Base-by-base conservation (phyloP, 2,797 vertebrate species). In the Oreortyx pictus region DNA sequence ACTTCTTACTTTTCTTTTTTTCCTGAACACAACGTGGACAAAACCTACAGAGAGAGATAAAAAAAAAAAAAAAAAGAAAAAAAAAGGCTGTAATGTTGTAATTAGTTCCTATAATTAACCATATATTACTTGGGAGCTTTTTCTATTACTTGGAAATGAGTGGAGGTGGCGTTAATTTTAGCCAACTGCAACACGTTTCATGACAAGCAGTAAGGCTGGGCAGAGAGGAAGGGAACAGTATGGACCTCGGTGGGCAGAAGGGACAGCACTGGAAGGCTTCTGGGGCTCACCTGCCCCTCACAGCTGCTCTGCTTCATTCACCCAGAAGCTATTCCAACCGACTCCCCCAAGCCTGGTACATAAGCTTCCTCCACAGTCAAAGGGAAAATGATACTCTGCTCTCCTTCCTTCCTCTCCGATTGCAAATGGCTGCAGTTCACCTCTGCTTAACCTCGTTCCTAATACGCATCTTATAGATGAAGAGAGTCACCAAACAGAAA, bases 21-120 rank as follows among this genome's bases (percentile, higher is more conserved):
- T 99, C 99, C 97, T 99, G 99, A 94, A 98, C 98, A 92, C 99
- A 99, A 82, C 99, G 98, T 2, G 99, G 99, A 97, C 99, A 99
- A 97, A 99, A 99, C 99, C 99, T 99, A 95, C 1, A 54, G 41
- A 27, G 29, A 4, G 17, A 29, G 17, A 41, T 41, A 14, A 41
- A 41, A 39, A 39, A 39, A 39, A 39, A 22, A 14, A 41, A 11
- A 29, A 62, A 20, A 61, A n/a, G n/a, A n/a, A 3, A 88, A 76
- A 88, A 62, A 89, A 24, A 54, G 31, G 25, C 8, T 37, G 14
- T 52, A 41, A 41, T 41, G 39, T 41, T 13, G 39, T 18, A 46
- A 90, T 91, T 49, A 88, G 39, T 14, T 82, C 37, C 67, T n/a
- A n/a, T 50, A 83, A 29, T 50, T 29, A 82, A 50, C 13, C 66